Evolutionary conservation across 2,113 vertebrate species (phyloP).

Genomic region (Anhinga rufa): DNA sequence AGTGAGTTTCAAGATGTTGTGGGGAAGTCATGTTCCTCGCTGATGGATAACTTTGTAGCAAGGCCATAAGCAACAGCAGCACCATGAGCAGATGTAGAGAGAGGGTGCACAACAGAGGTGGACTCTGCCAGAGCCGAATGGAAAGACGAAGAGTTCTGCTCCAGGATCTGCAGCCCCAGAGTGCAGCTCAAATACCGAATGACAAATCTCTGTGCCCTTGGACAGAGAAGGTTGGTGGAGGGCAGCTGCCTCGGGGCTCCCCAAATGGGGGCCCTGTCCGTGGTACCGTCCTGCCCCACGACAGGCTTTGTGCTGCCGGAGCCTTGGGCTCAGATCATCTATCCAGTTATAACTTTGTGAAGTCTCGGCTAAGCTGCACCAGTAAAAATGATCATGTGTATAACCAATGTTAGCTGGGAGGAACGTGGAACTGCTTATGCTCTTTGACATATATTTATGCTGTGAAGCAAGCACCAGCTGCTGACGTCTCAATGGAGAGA

Average conservation of each 20-base stretch:
- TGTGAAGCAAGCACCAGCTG: background rate
- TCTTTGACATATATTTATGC: background rate
- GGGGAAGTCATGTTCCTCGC: background rate
- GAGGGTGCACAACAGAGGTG: background rate
- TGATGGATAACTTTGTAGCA: background rate
- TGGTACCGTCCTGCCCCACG: background rate
- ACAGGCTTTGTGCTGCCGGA: accelerated
- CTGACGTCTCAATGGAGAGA: background rate
- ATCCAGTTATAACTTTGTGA: accelerated
- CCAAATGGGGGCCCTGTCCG: accelerated
- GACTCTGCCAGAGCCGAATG: background rate
- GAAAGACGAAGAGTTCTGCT: background rate
- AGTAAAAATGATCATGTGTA: background rate
- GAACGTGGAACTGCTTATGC: background rate
- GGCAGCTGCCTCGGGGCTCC: accelerated
- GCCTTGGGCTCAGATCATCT: background rate
- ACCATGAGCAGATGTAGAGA: background rate
- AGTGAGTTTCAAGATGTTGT: background rate
- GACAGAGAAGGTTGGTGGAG: background rate
- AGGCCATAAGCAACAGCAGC: background rate
- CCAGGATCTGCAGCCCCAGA: background rate
- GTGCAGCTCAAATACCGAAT: background rate
- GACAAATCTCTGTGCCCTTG: background rate
- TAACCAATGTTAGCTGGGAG: background rate
- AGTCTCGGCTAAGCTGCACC: background rate